Percentiles rank a stretch among this genome's conserved stretches.
Evolutionary conservation across 2,113 vertebrate species (phyloP).

Genomic region (Polypterus bichir): DNA sequence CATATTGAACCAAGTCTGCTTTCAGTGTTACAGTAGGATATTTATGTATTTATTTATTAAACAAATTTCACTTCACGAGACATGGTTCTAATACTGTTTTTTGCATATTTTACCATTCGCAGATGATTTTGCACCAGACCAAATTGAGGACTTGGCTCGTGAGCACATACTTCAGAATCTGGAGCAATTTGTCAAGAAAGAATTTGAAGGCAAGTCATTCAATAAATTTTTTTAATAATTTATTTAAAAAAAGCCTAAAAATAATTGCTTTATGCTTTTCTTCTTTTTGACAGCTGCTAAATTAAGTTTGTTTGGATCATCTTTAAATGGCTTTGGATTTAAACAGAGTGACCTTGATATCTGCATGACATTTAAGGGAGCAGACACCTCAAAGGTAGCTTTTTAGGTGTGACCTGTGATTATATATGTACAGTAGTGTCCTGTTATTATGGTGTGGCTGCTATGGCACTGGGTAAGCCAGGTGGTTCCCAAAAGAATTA

Average conservation of each 20-base stretch:
- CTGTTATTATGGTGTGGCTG: neutral
- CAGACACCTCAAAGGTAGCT: slow-evolving; percentile 67
- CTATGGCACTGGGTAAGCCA: neutral
- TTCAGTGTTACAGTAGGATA: slow-evolving; percentile 77
- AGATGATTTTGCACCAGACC: slow-evolving; percentile 74
- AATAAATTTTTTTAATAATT: neutral
- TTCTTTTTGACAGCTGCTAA: slow-evolving; percentile 56
- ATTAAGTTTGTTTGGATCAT: slow-evolving; percentile 81
- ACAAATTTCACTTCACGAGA: neutral
- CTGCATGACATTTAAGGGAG: slow-evolving; percentile 80
- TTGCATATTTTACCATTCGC: slow-evolving; percentile 25
- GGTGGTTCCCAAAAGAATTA: no score
- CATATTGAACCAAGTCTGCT: slow-evolving; percentile 71
- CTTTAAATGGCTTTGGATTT: slow-evolving; percentile 92
- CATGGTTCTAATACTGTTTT: neutral
- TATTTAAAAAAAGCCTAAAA: neutral
- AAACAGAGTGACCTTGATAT: slow-evolving; percentile 88
- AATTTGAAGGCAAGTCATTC: slow-evolving; percentile 63
- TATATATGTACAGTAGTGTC: neutral
- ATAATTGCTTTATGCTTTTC: neutral
- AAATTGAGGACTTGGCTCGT: slow-evolving; percentile 63
- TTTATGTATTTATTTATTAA: neutral
- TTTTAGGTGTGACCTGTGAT: slow-evolving; percentile 1
- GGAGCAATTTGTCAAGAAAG: slow-evolving; percentile 66
- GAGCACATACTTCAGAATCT: slow-evolving; percentile 73